Conservation (phyloP, 2,113 vertebrate species). For the Antechinus stuartii region DNA sequence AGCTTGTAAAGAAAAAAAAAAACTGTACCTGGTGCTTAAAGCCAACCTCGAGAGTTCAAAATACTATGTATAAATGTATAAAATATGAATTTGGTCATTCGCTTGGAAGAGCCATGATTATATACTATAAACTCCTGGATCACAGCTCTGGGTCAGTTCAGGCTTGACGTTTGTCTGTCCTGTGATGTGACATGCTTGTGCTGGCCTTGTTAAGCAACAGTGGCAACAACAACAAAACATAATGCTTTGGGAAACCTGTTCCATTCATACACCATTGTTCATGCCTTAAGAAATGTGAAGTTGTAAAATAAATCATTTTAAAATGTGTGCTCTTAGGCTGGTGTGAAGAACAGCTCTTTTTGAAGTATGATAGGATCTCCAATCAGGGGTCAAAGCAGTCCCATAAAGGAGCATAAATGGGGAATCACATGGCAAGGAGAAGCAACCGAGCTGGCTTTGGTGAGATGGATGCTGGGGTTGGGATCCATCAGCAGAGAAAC, state of each 20-base stretch:
- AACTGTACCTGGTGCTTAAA: conserved; percentile 83
- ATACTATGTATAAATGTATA: conserved; percentile 20
- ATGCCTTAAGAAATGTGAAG: conserved; percentile 89
- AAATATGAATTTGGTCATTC: conserved; percentile 68
- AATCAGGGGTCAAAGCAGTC: conserved; percentile 70
- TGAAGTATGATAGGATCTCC: conserved; percentile 85
- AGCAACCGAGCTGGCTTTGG: conserved; percentile 74
- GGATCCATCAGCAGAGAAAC: conserved; percentile 64
- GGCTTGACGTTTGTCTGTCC: conserved; percentile 79
- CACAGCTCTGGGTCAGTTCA: conserved; percentile 70
- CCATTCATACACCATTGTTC: conserved; percentile 85
- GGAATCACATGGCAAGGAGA: conserved; percentile 60
- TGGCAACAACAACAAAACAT: conserved; percentile 7
- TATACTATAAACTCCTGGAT: conserved; percentile 70
- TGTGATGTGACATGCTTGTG: conserved; percentile 78
- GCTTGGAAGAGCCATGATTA: conserved; percentile 34
- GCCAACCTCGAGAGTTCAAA: conserved; percentile 78
- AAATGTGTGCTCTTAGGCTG: conserved; percentile 83
- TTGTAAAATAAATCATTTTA: conserved; percentile 86
- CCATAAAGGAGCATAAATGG: conserved; percentile 58
- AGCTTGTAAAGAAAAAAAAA: conserved; percentile 69
- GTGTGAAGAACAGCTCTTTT: conserved; percentile 82
- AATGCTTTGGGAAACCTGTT: conserved; percentile 81
- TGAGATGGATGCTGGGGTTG: conserved; percentile 28
- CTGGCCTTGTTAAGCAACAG: conserved; percentile 77